These are phyloP conservation scores for Zophobas atratus DNA, from an alignment of 1,140 invertebrate genomes.

Conservation along the genomic window DNA sequence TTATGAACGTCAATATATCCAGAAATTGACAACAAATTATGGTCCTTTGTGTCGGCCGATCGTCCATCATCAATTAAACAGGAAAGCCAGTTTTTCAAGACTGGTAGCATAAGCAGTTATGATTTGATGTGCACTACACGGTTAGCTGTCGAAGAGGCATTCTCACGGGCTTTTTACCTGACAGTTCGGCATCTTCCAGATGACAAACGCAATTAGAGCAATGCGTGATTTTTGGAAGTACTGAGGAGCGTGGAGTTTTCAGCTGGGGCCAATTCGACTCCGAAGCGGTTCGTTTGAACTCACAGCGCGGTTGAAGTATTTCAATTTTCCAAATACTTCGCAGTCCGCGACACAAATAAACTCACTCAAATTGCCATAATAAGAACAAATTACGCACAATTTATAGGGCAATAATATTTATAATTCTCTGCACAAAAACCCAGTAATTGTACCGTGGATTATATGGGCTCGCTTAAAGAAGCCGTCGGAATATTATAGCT, in stretches of 20 bases:
- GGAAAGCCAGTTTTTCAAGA: conserved; percentile 58
- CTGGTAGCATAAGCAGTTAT: conserved; percentile 59
- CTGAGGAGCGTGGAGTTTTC: conserved; percentile 6
- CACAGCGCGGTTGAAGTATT: conserved; percentile 52
- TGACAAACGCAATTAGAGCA: conserved; percentile 57
- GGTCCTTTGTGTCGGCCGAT: conserved; percentile 66
- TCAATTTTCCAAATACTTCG: conserved; percentile 61
- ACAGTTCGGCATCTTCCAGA: conserved; percentile 52
- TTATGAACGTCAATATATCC: conserved; percentile 66
- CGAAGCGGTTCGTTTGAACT: conserved; percentile 59
- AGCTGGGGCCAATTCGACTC: conserved; percentile 21
- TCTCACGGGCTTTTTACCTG: conserved; percentile 57
- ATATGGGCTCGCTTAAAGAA: conserved; percentile 25
- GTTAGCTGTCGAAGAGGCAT: conserved; percentile 61
- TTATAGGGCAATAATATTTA: conserved; percentile 63
- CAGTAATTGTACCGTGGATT: conserved; percentile 34
- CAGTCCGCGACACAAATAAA: conserved; percentile 58
- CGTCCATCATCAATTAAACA: conserved; percentile 67
- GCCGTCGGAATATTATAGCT: conserved; percentile 42
- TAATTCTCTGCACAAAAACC: conserved; percentile 52
- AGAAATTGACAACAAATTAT: conserved; percentile 69
- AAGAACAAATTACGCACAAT: conserved; percentile 62
- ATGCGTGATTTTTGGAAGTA: conserved; percentile 6
- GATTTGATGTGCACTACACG: conserved; percentile 64
- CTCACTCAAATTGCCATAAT: conserved; percentile 60